Conservation (phyloP, 2,888 invertebrate genomes). For the Nephrotoma appendiculata region DNA sequence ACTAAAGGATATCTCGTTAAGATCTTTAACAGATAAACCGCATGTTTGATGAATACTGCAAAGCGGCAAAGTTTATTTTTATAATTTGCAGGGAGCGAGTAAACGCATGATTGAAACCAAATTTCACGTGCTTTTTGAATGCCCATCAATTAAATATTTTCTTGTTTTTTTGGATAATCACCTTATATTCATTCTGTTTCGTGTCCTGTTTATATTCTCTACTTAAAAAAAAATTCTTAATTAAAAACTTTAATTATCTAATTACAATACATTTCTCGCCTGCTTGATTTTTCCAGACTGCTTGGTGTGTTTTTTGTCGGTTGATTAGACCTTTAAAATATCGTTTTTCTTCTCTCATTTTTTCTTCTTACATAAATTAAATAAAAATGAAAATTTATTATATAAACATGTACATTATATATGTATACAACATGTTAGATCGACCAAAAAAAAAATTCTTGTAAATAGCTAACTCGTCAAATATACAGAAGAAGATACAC, state of each 20-base stretch:
- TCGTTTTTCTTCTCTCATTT: not conserved
- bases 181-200: not conserved
- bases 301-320: slow-evolving; percentile 6
- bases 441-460: not conserved
- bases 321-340: slow-evolving; percentile 4
- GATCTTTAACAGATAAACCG: too few relatives aligned
- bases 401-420: slow-evolving; percentile 3
- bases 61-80: not conserved
- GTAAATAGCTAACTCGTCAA: not conserved
- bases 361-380: not conserved
- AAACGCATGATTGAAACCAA: not conserved
- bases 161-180: not conserved
- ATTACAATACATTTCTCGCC: not conserved
- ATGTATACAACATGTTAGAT: not conserved
- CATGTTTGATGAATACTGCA: too few relatives aligned
- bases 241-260: not conserved
- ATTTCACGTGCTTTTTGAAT: not conserved
- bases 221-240: not conserved
- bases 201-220: slow-evolving; percentile 2
- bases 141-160: not conserved
- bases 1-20: too few relatives aligned
- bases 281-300: slow-evolving; percentile 1
- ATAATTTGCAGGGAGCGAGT: not conserved
- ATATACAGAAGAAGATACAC: not conserved
- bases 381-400: slow-evolving; percentile 4